phyloP scores from a whole-genome alignment of 2,888 invertebrate species.

The Bursaphelenchus okinawaensis region DNA sequence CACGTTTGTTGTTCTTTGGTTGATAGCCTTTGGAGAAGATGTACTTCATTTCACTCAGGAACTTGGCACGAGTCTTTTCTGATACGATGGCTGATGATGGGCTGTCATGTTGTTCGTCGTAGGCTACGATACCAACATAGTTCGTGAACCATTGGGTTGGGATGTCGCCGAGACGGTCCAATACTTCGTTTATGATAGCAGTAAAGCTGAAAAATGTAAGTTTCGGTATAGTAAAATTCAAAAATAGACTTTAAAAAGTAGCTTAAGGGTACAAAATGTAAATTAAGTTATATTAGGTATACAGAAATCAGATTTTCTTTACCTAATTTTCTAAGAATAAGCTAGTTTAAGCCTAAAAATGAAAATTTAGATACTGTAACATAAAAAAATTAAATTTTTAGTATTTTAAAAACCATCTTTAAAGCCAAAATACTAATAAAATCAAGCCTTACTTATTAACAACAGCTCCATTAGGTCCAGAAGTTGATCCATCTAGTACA shows the following conservation, averaged over 20 bases:
- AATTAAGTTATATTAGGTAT: no score
- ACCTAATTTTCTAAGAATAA: no score
- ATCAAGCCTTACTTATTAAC: background rate
- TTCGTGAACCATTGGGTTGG: constrained; percentile 30
- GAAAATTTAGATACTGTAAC: no score
- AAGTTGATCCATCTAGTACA: constrained; percentile 33
- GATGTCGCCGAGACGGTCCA: background rate
- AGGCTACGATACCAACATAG: constrained; percentile 37
- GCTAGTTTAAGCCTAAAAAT: no score
- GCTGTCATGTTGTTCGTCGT: constrained; percentile 18
- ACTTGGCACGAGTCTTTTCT: background rate
- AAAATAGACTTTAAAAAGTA: constrained; percentile 21
- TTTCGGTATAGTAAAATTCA: background rate
- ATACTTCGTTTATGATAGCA: constrained; percentile 5
- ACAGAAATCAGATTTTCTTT: no score
- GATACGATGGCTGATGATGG: background rate
- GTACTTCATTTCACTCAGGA: background rate
- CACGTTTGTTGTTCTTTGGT: background rate
- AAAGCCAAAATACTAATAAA: no score
- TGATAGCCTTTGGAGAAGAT: background rate
- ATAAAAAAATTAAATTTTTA: no score
- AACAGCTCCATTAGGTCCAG: constrained; percentile 24
- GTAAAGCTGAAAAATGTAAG: background rate
- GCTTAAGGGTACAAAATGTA: no score
- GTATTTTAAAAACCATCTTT: no score